Conservation (phyloP, 1,140 invertebrate genomes). For the Gerris buenoi region DNA sequence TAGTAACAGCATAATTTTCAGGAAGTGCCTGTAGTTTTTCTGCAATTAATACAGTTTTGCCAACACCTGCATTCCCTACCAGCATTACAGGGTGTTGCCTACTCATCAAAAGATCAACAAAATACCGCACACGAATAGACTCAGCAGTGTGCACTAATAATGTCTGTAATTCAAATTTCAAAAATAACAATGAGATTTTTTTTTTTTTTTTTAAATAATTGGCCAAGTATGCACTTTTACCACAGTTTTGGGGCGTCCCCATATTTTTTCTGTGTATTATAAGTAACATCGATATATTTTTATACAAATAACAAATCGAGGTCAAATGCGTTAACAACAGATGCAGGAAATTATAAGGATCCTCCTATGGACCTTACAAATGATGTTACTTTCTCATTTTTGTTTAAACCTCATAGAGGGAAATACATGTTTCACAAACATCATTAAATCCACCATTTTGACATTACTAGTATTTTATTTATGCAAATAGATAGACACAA, state of each 20-base stretch:
- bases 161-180: conserved; percentile 38
- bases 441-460: too few species aligned
- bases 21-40: conserved; percentile 68
- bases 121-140: conserved; percentile 76
- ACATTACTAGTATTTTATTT: too few species aligned
- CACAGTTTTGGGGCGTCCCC: not conserved
- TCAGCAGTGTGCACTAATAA: conserved; percentile 85
- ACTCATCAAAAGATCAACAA: conserved; percentile 77
- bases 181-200: too few species aligned
- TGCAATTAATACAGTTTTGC: conserved; percentile 75
- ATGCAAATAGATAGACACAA: too few species aligned
- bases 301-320: too few species aligned
- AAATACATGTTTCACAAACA: too few species aligned
- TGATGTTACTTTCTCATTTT: too few species aligned
- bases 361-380: too few species aligned
- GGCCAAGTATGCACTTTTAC: not conserved
- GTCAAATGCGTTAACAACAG: too few species aligned
- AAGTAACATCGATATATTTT: too few species aligned
- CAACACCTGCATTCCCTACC: conserved; percentile 77
- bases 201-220: not conserved
- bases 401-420: too few species aligned
- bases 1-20: conserved; percentile 76
- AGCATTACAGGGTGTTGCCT: conserved; percentile 83
- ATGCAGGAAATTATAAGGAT: too few species aligned
- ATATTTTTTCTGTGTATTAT: not conserved